phyloP scores from a whole-genome alignment of 1,140 invertebrate species.

The Colletes latitarsis region DNA sequence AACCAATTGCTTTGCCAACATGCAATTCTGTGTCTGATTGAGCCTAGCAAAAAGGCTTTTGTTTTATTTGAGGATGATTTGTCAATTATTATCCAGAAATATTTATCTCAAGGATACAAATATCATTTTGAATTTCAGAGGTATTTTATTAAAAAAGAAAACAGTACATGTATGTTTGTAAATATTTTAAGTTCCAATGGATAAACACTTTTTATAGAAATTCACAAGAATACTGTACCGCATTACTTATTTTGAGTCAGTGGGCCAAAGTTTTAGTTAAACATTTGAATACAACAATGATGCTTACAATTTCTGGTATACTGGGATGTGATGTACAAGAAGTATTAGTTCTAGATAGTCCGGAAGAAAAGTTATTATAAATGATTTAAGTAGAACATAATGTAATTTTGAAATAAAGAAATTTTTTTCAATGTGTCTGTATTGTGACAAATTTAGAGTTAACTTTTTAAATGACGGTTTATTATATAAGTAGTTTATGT shows the following conservation, averaged over 20 bases:
- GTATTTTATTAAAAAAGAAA: slow-evolving; percentile 39
- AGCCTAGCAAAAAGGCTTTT: slow-evolving; percentile 67
- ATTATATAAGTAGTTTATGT: neutral
- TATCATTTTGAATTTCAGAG: slow-evolving; percentile 61
- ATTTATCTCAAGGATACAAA: slow-evolving; percentile 54
- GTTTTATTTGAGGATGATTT: slow-evolving; percentile 64
- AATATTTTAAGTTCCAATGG: neutral
- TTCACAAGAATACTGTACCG: slow-evolving; percentile 47
- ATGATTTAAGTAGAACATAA: neutral
- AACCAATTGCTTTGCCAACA: slow-evolving; percentile 55
- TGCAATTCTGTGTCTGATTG: slow-evolving; percentile 67
- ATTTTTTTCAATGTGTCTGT: neutral
- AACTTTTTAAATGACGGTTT: neutral
- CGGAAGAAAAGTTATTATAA: slow-evolving; percentile 17
- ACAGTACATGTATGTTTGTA: neutral
- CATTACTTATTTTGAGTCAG: slow-evolving; percentile 59
- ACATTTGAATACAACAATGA: slow-evolving; percentile 55
- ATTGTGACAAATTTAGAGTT: neutral
- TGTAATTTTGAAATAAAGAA: slow-evolving; percentile 13
- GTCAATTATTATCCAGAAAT: slow-evolving; percentile 41
- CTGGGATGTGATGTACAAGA: slow-evolving; percentile 45
- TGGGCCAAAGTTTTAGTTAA: slow-evolving; percentile 61
- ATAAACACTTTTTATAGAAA: slow-evolving; percentile 43
- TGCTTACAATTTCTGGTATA: slow-evolving; percentile 59
- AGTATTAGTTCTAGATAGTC: slow-evolving; percentile 61